Conservation (phyloP, 2,888 invertebrate genomes). For the Drosophila mulleri region DNA sequence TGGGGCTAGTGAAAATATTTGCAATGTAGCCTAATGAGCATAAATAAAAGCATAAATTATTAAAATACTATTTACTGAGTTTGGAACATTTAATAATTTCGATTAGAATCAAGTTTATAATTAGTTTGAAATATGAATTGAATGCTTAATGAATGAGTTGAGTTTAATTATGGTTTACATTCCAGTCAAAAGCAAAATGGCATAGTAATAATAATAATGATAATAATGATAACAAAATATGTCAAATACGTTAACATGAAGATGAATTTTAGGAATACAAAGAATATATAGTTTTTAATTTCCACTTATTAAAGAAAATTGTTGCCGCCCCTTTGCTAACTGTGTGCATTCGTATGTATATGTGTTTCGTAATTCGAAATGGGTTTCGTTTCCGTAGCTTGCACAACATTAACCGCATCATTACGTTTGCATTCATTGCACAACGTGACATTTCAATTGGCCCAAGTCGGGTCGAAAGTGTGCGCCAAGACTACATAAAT, state of each 20-base stretch:
- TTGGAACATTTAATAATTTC: neutral
- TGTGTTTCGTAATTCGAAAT: constrained; percentile 5
- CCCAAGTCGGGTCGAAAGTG: constrained; percentile 63
- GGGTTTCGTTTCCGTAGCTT: constrained; percentile 29
- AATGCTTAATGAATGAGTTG: neutral
- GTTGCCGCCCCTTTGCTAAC: neutral
- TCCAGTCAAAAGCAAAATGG: too few species aligned
- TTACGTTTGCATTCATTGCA: constrained; percentile 76
- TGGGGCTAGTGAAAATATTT: neutral
- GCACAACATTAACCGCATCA: constrained; percentile 70
- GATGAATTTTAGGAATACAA: neutral
- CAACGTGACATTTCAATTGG: constrained; percentile 80
- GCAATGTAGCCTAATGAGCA: constrained; percentile 6
- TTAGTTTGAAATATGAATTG: neutral
- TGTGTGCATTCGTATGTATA: neutral
- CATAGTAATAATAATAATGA: too few species aligned
- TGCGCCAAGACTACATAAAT: constrained; percentile 70
- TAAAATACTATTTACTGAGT: neutral
- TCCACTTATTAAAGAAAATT: neutral
- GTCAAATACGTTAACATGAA: too few species aligned
- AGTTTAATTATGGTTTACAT: neutral
- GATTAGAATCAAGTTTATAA: neutral
- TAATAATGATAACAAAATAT: neutral
- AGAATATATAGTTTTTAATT: neutral
- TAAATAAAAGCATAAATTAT: constrained; percentile 5